A percentile compares a stretch with the other conserved stretches of the same genome.
These are phyloP conservation scores for Phlogophora meticulosa DNA, from an alignment of 2,888 invertebrate genomes.

Conservation along the genomic window DNA sequence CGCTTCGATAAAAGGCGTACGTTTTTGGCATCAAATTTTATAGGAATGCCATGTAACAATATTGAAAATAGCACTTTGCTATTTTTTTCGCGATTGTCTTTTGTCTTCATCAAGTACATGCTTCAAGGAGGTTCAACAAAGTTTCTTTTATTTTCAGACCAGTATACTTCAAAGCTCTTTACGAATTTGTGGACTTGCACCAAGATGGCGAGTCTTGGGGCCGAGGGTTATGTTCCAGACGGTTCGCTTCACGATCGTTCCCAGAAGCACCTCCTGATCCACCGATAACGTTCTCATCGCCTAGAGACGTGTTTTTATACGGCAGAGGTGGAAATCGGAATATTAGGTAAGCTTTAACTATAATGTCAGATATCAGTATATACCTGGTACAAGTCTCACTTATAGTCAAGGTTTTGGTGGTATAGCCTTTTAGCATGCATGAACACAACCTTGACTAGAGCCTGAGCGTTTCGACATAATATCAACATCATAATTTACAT, in stretches of 20 bases:
- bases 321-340: slow-evolving; percentile 96
- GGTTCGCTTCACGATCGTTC: slow-evolving; percentile 93
- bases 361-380: not conserved
- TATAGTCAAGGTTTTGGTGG: not conserved
- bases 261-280: slow-evolving; percentile 91
- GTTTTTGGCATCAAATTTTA: not conserved
- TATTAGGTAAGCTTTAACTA: slow-evolving; percentile 91
- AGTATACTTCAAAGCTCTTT: slow-evolving; percentile 95
- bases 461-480: too few relatives aligned
- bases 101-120: not conserved
- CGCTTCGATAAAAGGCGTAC: not conserved
- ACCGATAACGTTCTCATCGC: slow-evolving; percentile 95
- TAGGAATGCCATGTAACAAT: not conserved
- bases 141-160: slow-evolving; percentile 91
- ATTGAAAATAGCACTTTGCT: not conserved
- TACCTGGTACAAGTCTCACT: too few relatives aligned
- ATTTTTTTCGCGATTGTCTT: not conserved
- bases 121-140: not conserved
- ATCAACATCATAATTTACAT: too few relatives aligned
- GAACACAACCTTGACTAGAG: too few relatives aligned
- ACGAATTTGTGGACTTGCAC: slow-evolving; percentile 97
- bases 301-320: slow-evolving; percentile 96
- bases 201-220: slow-evolving; percentile 96
- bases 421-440: too few relatives aligned
- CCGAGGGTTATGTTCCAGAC: slow-evolving; percentile 94